Evolutionary conservation across 1,140 invertebrate species (phyloP).

Genomic region (Zaprionus tsacasi): DNA sequence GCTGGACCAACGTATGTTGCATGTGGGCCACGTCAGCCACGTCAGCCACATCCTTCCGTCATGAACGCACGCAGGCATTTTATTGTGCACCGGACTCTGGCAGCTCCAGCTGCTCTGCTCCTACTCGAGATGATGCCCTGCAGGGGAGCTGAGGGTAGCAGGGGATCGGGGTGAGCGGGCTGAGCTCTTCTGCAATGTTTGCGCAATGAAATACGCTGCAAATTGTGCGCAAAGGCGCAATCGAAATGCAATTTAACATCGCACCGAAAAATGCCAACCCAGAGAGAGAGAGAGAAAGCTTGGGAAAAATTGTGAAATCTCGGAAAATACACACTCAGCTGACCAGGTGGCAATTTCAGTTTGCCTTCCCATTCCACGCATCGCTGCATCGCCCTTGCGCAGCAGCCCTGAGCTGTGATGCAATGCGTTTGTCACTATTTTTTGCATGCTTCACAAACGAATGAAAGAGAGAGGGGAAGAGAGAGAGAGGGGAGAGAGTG

Average conservation of each 20-base stretch:
- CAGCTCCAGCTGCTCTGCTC: background rate
- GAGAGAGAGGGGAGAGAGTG: too few species aligned
- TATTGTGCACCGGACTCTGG: constrained; percentile 19
- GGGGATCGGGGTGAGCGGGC: background rate
- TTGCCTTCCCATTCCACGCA: background rate
- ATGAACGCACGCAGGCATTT: constrained; percentile 30
- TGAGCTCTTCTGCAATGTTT: constrained; percentile 17
- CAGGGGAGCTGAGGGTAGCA: background rate
- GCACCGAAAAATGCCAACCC: background rate
- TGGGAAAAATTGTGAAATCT: constrained; percentile 1
- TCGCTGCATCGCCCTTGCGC: background rate
- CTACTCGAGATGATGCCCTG: constrained; percentile 13
- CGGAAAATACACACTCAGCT: background rate
- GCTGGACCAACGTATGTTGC: constrained; percentile 15
- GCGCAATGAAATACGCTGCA: constrained; percentile 43
- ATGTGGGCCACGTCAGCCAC: constrained; percentile 48
- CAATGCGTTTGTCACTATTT: too few species aligned
- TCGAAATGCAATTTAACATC: constrained; percentile 71
- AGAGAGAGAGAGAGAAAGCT: constrained; percentile 1
- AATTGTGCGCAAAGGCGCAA: constrained; percentile 47
- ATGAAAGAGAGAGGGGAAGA: too few species aligned
- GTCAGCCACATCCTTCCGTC: constrained; percentile 36
- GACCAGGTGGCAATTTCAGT: background rate
- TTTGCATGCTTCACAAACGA: too few species aligned
- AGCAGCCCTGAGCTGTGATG: too few species aligned